These are phyloP conservation scores for Cephus cinctus DNA, from an alignment of 1,140 invertebrate genomes.

Conservation along the genomic window DNA sequence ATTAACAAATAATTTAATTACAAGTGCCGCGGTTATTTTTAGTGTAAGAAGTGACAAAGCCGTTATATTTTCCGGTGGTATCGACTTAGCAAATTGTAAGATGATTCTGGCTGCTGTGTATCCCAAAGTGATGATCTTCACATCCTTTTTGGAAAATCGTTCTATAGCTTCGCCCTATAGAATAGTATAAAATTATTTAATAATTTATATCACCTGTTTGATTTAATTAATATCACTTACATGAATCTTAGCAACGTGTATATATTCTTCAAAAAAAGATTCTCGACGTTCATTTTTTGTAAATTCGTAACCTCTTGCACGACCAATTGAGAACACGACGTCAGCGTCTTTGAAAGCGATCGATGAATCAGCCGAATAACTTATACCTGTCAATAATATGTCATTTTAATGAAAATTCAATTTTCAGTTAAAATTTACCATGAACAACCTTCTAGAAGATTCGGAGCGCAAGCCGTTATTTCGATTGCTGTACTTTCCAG, in stretches of 20 bases:
- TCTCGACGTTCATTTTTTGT: background rate
- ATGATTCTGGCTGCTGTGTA: slow-evolving; percentile 18
- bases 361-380: slow-evolving; percentile 5
- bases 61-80: slow-evolving; percentile 18
- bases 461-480: slow-evolving; percentile 14
- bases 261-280: slow-evolving; percentile 17
- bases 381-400: slow-evolving; percentile 11
- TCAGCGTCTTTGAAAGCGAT: slow-evolving; percentile 18
- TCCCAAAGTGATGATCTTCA: slow-evolving; percentile 17
- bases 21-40: slow-evolving; percentile 8
- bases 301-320: slow-evolving; percentile 20
- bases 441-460: slow-evolving; percentile 13
- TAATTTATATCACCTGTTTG: background rate
- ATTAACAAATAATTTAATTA: slow-evolving; percentile 3
- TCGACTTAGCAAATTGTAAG: slow-evolving; percentile 17
- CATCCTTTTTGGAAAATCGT: slow-evolving; percentile 20
- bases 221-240: slow-evolving; percentile 3
- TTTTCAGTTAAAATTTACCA: background rate
- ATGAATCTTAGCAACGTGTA: slow-evolving; percentile 10
- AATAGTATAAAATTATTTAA: background rate
- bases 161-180: slow-evolving; percentile 21
- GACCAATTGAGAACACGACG: slow-evolving; percentile 19
- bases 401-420: slow-evolving; percentile 1
- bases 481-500: slow-evolving; percentile 20
- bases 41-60: slow-evolving; percentile 7